Base-by-base conservation (phyloP, 2,113 vertebrate genomes). In the Choloepus hoffmanni region DNA sequence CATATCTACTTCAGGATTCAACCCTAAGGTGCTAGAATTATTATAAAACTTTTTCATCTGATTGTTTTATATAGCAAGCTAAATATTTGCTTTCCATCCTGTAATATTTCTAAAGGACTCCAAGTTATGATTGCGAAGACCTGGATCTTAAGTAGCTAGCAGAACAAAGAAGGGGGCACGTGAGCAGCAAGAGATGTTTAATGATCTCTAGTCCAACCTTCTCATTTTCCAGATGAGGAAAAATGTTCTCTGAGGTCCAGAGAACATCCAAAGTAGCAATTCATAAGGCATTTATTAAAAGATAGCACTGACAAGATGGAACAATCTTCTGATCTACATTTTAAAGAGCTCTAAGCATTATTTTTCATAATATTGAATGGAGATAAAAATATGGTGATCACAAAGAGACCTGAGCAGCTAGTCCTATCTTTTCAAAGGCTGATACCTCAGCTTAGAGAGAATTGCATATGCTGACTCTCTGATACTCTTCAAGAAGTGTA, bases 151-250 rank as follows among this genome's bases (percentile, higher is more conserved):
- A 33, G 77, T 36, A 68, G 30, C 28, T 53, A n/a, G 33, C 63
- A 84, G 58, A 55, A 72, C 7, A 65, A 81, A n/a, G 68, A 76
- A 53, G 43, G 4, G 33, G 30, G 58, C 12, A 63, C 65, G 85
- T 81, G 45, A 90, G 28, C 67, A 83, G 50, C 83, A 88, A 77
- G 50, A 50, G 48, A 74, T 15, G 7, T 23, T 36, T 33, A 33
- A 58, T 21, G 28, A 95, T 9, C 53, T 90, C 62, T 14, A 30
- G 24, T n/a, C n/a, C 40, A 83, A 48, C 33, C 7, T 1, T 93
- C 63, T 81, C 60, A 18, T 85, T 95, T 92, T 89, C 53, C 33
- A 73, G 74, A 79, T 30, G 13, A 96, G 26, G n/a, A 92, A 94
- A 86, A 60, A 92, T 70, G 3, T 67, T 85, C 60, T 92, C 70